Conservation (phyloP, 2,888 invertebrate species). For the Brachyopa scutellaris region DNA sequence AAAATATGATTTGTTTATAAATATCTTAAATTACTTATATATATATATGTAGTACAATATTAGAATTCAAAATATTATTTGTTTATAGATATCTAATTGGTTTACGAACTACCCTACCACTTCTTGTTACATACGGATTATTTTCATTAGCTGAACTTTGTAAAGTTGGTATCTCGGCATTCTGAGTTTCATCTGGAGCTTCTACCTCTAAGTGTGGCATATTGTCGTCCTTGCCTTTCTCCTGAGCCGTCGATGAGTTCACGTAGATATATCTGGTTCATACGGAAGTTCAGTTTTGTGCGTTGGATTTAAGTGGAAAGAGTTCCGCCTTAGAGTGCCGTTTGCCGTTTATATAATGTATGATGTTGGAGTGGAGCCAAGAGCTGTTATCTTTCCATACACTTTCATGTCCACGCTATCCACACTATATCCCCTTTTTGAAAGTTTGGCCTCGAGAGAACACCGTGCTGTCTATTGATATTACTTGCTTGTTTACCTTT, state of each 20-base stretch:
- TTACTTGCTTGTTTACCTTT: not conserved
- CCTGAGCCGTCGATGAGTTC: not conserved
- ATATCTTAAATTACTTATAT: not conserved
- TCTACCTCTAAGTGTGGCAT: too few species aligned
- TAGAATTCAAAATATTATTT: too few species aligned
- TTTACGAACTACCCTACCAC: slow-evolving; percentile 1
- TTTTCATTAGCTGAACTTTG: not conserved
- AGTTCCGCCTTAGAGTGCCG: not conserved
- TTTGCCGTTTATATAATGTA: not conserved
- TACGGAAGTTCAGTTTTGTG: not conserved
- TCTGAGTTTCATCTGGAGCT: not conserved
- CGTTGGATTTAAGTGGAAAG: not conserved
- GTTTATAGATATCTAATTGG: slow-evolving; percentile 7
- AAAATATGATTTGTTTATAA: too few species aligned
- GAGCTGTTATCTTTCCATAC: not conserved
- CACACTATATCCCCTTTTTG: slow-evolving; percentile 8
- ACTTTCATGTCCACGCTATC: not conserved
- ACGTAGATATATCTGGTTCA: not conserved
- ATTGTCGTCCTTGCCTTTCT: too few species aligned
- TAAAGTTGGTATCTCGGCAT: not conserved
- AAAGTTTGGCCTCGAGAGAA: not conserved
- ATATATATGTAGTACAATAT: too few species aligned
- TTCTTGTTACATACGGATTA: slow-evolving; percentile 8
- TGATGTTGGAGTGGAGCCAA: not conserved
- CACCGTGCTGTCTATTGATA: slow-evolving; percentile 1